phyloP scores from a whole-genome alignment of 2,113 vertebrate genomes.

The Meleagris gallopavo region DNA sequence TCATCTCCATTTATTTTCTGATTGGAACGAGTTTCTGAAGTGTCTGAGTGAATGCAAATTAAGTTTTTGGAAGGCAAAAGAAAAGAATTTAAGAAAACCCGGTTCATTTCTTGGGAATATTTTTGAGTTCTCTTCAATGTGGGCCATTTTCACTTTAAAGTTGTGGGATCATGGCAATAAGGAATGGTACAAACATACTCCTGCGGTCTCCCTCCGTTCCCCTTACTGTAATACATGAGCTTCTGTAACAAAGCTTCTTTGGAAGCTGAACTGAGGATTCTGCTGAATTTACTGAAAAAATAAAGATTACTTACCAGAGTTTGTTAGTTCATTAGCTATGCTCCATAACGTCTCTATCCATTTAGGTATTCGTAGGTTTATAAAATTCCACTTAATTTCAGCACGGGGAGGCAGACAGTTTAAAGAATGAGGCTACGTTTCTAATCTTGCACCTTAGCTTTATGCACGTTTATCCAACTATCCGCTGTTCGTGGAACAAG shows the following conservation, averaged over 20 bases:
- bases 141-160: background rate
- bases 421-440: background rate
- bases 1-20: background rate
- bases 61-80: background rate
- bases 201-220: background rate
- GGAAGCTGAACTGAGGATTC: background rate
- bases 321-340: background rate
- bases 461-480: background rate
- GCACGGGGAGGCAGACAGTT: background rate
- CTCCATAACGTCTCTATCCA: background rate
- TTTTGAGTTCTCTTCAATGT: background rate
- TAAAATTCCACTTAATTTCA: background rate
- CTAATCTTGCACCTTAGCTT: background rate
- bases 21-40: background rate
- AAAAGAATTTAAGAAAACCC: background rate
- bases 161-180: background rate
- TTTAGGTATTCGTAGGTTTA: background rate
- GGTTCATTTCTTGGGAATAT: background rate
- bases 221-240: background rate
- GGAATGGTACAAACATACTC: background rate
- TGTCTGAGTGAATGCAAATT: background rate
- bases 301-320: background rate
- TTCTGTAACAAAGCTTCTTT: background rate
- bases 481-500: background rate
- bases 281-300: background rate